Evolutionary conservation across 2,888 invertebrate species (phyloP).

Genomic region (Melieria omissa): DNA sequence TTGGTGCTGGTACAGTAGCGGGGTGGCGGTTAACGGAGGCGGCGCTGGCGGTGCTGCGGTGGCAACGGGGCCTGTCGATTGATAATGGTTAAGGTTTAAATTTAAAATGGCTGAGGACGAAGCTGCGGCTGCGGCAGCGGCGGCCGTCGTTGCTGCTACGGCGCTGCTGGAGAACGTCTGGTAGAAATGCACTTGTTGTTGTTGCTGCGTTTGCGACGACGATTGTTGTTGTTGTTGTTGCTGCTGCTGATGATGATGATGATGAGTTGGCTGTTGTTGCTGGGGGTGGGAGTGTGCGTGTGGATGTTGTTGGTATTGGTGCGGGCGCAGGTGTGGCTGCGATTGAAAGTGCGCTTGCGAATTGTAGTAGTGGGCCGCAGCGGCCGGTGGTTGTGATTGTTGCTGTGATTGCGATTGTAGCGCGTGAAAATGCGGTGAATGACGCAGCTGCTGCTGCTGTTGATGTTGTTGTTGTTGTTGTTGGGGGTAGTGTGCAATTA

Average conservation of each 20-base stretch:
- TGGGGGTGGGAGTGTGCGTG: conserved; percentile 44
- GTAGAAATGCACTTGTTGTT: conserved; percentile 59
- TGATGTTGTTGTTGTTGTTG: conserved; percentile 42
- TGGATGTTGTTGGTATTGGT: conserved; percentile 41
- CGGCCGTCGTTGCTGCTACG: conserved; percentile 51
- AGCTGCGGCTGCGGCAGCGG: conserved; percentile 53
- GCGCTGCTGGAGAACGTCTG: conserved; percentile 49
- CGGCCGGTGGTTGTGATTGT: conserved; percentile 41
- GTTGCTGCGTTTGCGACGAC: conserved; percentile 45
- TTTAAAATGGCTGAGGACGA: conserved; percentile 64
- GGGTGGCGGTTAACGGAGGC: conserved; percentile 40
- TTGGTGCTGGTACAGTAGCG: conserved; percentile 53
- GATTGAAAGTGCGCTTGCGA: conserved; percentile 41
- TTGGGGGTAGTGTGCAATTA: conserved; percentile 32
- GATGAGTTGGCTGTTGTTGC: conserved; percentile 48
- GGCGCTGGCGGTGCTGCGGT: conserved; percentile 43
- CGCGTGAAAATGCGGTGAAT: conserved; percentile 17
- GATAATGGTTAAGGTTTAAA: conserved; percentile 71
- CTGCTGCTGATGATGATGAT: conserved; percentile 46
- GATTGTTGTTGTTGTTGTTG: conserved; percentile 40
- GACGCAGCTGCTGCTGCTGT: conserved; percentile 36
- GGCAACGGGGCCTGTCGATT: conserved; percentile 51
- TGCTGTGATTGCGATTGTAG: conserved; percentile 42
- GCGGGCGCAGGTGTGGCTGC: conserved; percentile 48
- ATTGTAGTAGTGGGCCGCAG: conserved; percentile 47